Percentiles rank a stretch among this genome's conserved stretches.
These are phyloP conservation scores for Caenorhabditis tropicalis DNA, from an alignment of 1,140 invertebrate species.

Conservation along the genomic window DNA sequence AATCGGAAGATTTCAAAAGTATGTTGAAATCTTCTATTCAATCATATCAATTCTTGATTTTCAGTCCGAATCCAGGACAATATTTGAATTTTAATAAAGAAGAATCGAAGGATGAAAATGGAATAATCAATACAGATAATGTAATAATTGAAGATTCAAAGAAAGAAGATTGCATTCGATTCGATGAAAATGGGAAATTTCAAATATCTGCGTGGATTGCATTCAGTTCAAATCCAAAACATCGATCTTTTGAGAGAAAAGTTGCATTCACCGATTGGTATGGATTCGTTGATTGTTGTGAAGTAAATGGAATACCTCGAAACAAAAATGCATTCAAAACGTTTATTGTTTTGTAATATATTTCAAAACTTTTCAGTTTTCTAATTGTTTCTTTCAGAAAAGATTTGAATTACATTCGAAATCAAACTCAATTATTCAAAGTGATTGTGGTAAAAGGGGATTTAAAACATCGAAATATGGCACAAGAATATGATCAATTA, in stretches of 20 bases:
- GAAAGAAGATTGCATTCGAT: neutral
- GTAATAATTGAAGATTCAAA: neutral
- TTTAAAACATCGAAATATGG: neutral
- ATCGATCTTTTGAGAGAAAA: neutral
- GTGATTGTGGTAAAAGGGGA: neutral
- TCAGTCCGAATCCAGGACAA: neutral
- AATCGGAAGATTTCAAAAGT: neutral
- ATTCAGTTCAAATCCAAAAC: neutral
- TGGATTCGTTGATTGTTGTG: neutral
- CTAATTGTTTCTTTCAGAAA: neutral
- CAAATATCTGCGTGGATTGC: neutral
- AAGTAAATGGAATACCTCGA: neutral
- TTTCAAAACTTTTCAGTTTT: neutral
- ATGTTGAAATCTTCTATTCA: too few relatives aligned
- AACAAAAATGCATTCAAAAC: neutral
- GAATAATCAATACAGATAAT: neutral
- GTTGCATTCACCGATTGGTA: neutral
- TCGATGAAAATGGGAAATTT: neutral
- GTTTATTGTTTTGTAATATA: neutral
- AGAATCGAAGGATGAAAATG: neutral
- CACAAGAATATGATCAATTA: neutral
- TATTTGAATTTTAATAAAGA: neutral
- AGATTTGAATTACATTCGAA: neutral
- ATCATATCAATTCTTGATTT: neutral
- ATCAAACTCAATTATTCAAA: neutral